Evolutionary conservation across 2,113 vertebrate genomes (phyloP), one percentile per base, ranked within the genome.

Genomic region (Myocastor coypus): DNA sequence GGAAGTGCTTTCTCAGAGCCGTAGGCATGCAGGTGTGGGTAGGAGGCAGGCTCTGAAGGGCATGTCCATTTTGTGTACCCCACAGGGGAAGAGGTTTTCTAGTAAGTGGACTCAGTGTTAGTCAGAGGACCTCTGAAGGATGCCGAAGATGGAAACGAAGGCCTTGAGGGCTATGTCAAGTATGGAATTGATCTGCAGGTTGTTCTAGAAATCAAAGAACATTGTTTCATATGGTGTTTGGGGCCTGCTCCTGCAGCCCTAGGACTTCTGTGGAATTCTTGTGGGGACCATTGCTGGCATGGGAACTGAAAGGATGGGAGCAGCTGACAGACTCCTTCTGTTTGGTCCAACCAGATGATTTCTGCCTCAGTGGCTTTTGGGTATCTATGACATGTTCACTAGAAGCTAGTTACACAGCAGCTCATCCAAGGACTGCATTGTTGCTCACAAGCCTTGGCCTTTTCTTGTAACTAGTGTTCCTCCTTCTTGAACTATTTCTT

Each of bases 371-470:
- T 6, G 32, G 46, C 52, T 2, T 5, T 50, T 19, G 1, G 3
- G 7, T 7, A 11, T 22, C 28, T 55, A 0, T 5, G 34, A 11
- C 22, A 22, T 1, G 20, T 30, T 37, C 12, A 3, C 26, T 24
- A 42, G 30, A 3, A 22, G 30, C 9, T 3, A 22, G 63, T 75
- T 30, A 61, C 19, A 61, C 57, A 68, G 6, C 4, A 26, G 2
- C 2, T 0, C 2, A 6, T 12, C 37, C 22, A 3, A 9, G 19
- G 34, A 0, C 1, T 0, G 0, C 0, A 0, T 57, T 13, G 3
- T 2, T n/a, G 0, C 4, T 14, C 5, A 3, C 4, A 2, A 19
- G 1, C 3, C 17, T 19, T 16, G 28, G 17, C 5, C 9, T 46
- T 50, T 86, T 57, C 34, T n/a, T 16, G 34, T 57, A 3, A 57